Base-by-base conservation (phyloP, 2,888 invertebrate species). In the Meliscaeva auricollis region DNA sequence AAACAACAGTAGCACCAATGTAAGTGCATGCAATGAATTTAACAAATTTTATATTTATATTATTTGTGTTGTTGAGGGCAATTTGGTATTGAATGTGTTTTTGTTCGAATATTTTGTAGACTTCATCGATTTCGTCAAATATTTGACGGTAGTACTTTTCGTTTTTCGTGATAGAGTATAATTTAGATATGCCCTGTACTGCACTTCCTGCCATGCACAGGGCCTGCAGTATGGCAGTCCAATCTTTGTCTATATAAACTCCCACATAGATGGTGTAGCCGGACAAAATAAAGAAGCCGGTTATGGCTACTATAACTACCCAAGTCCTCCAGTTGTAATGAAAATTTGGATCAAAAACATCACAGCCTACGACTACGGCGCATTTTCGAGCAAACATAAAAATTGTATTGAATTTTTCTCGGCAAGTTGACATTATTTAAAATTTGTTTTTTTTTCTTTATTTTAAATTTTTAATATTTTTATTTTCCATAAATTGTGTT, bases 211-310 rank as follows among this genome's bases (percentile, higher is more conserved):
- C 77, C 85, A 88, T 75, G 38, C 88, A 75, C 0, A 88, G 26
- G 0, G 88, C 82, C 68, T 89, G 88, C 4, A 90, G 62, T 6
- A 90, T 87, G 0, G 87, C 68, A 0, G 88, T 89, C 87, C 88
- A 88, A 26, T 90, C 89, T 0, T 80, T 69, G 0, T 89, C 50
- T 0, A 88, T 3, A 0, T 88, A 32, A 1, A 88, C 44, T 0
- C 89, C 90, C 32, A 88, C 69, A 35, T 89, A 89, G 0, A 90
- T 72, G 0, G 90, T 90, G 54, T 90, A 90, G 0, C 62, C 35
- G 1, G 89, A 88, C n/a, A 87, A 87, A 13, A n/a, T 35, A 2
- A 87, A 88, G 6, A 78, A 89, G 4, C 66, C n/a, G 4, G 77
- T 20, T 4, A 87, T 81, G 0, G 82, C 32, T 1, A n/a, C 1